These are phyloP conservation scores for Lypha dubia DNA, from an alignment of 2,888 invertebrate species.

Conservation along the genomic window DNA sequence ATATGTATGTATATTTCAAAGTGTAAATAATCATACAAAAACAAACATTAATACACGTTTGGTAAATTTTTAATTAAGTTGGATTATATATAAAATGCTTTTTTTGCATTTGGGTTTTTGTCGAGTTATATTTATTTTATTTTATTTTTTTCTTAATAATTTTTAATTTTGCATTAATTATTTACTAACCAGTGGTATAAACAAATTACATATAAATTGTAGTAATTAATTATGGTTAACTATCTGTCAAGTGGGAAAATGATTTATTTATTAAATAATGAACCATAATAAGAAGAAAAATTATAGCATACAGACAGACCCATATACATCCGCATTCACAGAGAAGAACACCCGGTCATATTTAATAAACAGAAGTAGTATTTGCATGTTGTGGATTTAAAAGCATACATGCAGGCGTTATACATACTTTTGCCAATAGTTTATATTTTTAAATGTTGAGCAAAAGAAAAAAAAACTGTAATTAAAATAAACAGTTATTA, in stretches of 20 bases:
- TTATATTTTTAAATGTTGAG: not conserved
- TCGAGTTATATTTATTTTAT: too few species aligned
- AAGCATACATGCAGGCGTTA: not conserved
- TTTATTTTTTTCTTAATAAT: slow-evolving; percentile 30
- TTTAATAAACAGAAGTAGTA: not conserved
- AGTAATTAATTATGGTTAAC: slow-evolving; percentile 78
- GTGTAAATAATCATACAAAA: not conserved
- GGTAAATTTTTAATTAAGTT: slow-evolving; percentile 72
- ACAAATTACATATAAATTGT: slow-evolving; percentile 70
- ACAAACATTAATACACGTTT: slow-evolving; percentile 31
- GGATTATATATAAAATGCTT: slow-evolving; percentile 59
- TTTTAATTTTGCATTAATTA: slow-evolving; percentile 70
- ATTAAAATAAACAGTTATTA: slow-evolving; percentile 29
- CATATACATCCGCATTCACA: not conserved
- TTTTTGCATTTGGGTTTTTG: not conserved
- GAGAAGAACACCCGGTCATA: not conserved
- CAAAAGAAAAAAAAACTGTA: not conserved
- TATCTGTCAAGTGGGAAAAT: slow-evolving; percentile 75
- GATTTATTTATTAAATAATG: slow-evolving; percentile 72
- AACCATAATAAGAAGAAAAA: slow-evolving; percentile 63
- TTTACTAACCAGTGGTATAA: slow-evolving; percentile 69
- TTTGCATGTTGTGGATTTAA: not conserved
- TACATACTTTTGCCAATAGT: slow-evolving; percentile 10
- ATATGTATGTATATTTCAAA: not conserved
- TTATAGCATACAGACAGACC: not conserved